Conservation (phyloP, 2,113 vertebrate species). For the Noturus placidus region DNA sequence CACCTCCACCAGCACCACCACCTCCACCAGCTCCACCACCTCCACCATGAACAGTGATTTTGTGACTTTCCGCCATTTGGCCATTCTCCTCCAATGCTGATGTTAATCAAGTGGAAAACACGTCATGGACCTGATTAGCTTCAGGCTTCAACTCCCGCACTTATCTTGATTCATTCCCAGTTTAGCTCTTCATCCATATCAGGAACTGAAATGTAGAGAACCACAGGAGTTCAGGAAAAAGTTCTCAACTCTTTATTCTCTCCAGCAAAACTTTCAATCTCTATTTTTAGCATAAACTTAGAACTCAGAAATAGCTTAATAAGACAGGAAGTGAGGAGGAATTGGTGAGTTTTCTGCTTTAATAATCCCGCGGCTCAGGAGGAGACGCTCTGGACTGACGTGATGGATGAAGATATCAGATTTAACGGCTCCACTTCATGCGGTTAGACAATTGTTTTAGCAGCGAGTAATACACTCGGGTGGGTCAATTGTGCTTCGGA, state of each 20-base stretch:
- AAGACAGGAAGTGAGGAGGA: background rate
- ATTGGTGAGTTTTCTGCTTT: background rate
- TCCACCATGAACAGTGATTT: background rate
- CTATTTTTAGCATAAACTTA: background rate
- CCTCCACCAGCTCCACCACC: background rate
- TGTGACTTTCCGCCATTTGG: background rate
- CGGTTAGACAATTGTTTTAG: background rate
- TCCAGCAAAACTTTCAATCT: background rate
- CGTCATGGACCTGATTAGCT: background rate
- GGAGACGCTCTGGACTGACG: background rate
- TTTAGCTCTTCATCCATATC: background rate
- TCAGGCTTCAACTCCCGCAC: background rate
- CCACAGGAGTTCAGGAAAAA: background rate
- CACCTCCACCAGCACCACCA: background rate
- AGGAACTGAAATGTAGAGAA: background rate
- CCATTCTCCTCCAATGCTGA: background rate
- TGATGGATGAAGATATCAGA: slow-evolving; percentile 28
- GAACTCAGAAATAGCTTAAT: background rate
- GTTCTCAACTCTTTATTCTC: background rate
- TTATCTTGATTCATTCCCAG: background rate
- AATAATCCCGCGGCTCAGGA: slow-evolving; percentile 1
- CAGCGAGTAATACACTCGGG: background rate
- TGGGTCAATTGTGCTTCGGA: background rate
- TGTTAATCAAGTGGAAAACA: background rate
- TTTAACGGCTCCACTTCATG: background rate